phyloP scores from a whole-genome alignment of 2,113 vertebrate species.

The Festucalex cinctus region DNA sequence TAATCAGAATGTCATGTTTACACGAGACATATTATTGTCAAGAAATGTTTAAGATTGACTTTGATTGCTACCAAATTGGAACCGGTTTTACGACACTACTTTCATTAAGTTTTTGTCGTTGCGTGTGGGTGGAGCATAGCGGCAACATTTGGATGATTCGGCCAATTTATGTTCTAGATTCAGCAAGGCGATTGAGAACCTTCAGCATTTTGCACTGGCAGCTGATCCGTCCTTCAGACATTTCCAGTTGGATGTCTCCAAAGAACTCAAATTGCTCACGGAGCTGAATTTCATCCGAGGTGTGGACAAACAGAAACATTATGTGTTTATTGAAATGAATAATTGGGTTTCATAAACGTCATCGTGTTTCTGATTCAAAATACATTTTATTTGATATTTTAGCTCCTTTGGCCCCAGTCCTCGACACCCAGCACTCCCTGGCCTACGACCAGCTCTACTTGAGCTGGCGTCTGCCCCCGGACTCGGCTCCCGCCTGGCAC shows the following conservation, averaged over 20 bases:
- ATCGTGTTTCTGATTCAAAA: not conserved
- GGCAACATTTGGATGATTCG: not conserved
- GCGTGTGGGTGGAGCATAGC: not conserved
- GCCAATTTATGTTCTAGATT: slow-evolving; percentile 69
- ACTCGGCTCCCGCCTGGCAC: slow-evolving; percentile 88
- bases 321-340: not conserved
- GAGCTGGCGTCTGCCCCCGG: slow-evolving; percentile 88
- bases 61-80: not conserved
- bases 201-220: slow-evolving; percentile 85
- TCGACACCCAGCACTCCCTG: slow-evolving; percentile 91
- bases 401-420: slow-evolving; percentile 90
- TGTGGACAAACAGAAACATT: slow-evolving; percentile 46
- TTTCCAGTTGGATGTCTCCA: slow-evolving; percentile 89
- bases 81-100: not conserved
- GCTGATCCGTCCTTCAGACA: slow-evolving; percentile 88
- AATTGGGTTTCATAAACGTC: not conserved
- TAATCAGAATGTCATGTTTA: too few species aligned
- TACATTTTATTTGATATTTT: not conserved
- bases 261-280: slow-evolving; percentile 87
- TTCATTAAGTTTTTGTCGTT: not conserved
- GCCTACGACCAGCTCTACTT: slow-evolving; percentile 96
- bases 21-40: too few species aligned
- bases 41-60: not conserved
- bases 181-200: slow-evolving; percentile 82
- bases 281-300: slow-evolving; percentile 89